Evolutionary conservation across 2,888 invertebrate species (phyloP).

Genomic region (Stenichneumon culpator): DNA sequence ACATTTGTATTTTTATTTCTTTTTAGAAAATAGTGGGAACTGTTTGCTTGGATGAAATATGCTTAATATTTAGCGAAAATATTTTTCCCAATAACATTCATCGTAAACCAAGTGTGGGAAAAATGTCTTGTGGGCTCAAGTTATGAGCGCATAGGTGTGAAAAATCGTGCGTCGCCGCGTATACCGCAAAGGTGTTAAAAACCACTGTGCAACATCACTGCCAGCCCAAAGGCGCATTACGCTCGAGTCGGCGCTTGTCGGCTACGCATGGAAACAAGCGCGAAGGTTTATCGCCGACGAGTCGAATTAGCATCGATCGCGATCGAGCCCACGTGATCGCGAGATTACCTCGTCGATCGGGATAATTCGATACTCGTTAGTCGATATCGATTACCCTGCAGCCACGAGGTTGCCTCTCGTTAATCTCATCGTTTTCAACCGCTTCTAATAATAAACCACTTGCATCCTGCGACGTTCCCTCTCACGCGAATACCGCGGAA

Average conservation of each 20-base stretch:
- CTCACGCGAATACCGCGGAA: neutral
- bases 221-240: conserved; percentile 30
- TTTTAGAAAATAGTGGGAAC: neutral
- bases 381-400: conserved; percentile 54
- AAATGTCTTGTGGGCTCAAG: conserved; percentile 8
- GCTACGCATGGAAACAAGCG: conserved; percentile 11
- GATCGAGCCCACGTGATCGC: conserved; percentile 23
- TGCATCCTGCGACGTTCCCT: neutral
- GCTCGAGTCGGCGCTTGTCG: conserved; percentile 8
- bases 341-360: conserved; percentile 48
- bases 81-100: conserved; percentile 39
- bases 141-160: conserved; percentile 53
- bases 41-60: neutral
- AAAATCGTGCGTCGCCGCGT: conserved; percentile 47
- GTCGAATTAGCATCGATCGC: conserved; percentile 38
- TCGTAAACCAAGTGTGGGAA: conserved; percentile 55
- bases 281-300: conserved; percentile 19
- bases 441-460: conserved; percentile 41
- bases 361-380: conserved; percentile 38
- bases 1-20: neutral
- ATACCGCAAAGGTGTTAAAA: conserved; percentile 52
- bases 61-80: neutral
- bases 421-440: conserved; percentile 36
- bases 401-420: conserved; percentile 36
- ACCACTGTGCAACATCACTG: conserved; percentile 10